A percentile compares a stretch with the other conserved stretches of the same genome.
Conservation (phyloP, 2,888 invertebrate species). For the Melieria picta region DNA sequence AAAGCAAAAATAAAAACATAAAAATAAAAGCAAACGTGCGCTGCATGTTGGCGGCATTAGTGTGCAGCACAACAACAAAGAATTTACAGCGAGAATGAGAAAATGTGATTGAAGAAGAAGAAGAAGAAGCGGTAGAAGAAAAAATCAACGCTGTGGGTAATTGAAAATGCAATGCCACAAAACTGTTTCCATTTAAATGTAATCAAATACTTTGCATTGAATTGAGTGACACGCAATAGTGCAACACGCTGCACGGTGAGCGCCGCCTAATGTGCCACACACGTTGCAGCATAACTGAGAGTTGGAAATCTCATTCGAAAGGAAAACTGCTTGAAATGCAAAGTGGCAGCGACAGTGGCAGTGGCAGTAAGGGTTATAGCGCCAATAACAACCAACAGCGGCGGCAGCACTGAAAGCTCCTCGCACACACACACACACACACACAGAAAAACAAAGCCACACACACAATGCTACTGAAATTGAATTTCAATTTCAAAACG, state of each 20-base stretch:
- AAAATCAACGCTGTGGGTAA: slow-evolving; percentile 24
- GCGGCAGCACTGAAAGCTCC: neutral
- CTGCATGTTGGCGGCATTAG: neutral
- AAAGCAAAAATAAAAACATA: neutral
- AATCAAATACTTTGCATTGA: slow-evolving; percentile 27
- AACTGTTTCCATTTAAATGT: slow-evolving; percentile 21
- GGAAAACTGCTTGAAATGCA: too few relatives aligned
- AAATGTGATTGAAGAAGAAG: too few relatives aligned
- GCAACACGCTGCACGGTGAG: slow-evolving; percentile 4
- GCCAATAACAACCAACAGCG: too few relatives aligned
- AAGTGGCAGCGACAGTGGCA: too few relatives aligned
- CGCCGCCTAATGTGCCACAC: neutral
- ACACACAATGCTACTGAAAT: too few relatives aligned
- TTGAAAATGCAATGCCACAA: slow-evolving; percentile 30
- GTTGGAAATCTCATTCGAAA: neutral
- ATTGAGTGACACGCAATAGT: slow-evolving; percentile 22
- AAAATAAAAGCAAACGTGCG: neutral
- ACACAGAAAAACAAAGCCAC: too few relatives aligned
- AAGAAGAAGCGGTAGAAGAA: neutral
- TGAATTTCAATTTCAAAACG: too few relatives aligned
- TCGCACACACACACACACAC: too few relatives aligned
- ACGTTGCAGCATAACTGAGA: neutral
- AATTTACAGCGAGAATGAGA: too few relatives aligned
- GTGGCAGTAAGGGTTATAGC: too few relatives aligned
- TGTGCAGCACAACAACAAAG: neutral